Percentiles rank a stretch among this genome's conserved stretches.
These are phyloP conservation scores for Metacarcinus magister DNA, from an alignment of 2,888 invertebrate genomes.

Conservation along the genomic window DNA sequence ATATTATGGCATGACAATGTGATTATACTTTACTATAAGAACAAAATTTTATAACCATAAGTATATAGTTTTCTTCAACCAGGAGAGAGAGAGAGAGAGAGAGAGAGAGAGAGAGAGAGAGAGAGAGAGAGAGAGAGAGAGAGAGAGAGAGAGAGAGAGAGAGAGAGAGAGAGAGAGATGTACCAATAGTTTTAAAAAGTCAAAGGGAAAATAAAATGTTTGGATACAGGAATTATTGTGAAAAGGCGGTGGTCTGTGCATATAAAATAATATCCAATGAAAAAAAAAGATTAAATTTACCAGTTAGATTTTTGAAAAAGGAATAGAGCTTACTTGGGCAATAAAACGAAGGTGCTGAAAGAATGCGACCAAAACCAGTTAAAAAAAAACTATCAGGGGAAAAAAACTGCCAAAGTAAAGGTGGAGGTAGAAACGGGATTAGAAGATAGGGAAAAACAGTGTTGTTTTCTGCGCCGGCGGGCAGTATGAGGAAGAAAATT, in stretches of 20 bases:
- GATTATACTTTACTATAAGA: background rate
- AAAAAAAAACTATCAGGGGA: background rate
- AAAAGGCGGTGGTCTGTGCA: background rate
- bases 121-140: constrained; percentile 2
- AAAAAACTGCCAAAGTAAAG: background rate
- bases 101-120: background rate
- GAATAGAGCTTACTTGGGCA: background rate
- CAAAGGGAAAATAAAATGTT: background rate
- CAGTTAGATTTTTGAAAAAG: background rate
- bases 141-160: constrained; percentile 17
- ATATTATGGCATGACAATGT: background rate
- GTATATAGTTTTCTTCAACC: background rate
- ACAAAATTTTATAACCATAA: background rate
- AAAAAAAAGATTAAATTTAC: background rate
- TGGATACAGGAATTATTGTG: background rate
- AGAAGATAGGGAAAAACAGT: background rate
- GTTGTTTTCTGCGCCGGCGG: background rate
- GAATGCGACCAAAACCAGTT: background rate
- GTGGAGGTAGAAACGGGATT: background rate
- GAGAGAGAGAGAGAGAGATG: background rate
- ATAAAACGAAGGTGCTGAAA: background rate
- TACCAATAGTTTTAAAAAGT: no score
- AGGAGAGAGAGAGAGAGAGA: background rate
- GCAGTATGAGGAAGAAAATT: background rate
- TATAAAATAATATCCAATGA: background rate